A percentile compares a stretch with the other conserved stretches of the same genome.
Conservation (phyloP, 92 coral and sea anemone species). For the Zoanthus solanderi region DNA sequence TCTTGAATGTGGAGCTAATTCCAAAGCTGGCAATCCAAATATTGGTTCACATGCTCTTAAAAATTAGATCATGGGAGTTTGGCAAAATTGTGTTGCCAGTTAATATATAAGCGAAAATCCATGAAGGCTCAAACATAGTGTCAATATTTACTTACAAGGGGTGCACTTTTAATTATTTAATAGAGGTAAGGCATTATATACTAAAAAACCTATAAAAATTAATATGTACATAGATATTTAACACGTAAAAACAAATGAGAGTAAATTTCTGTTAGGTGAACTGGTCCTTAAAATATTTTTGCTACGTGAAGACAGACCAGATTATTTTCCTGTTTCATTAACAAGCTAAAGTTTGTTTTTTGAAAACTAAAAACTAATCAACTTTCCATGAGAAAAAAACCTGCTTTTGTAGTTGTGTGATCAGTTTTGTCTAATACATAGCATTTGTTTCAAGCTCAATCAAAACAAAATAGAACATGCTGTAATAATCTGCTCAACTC, state of each 20-base stretch:
- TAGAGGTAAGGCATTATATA: slow-evolving; percentile 8
- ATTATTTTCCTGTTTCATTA: neutral
- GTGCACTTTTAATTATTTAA: slow-evolving; percentile 9
- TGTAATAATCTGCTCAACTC: slow-evolving; percentile 15
- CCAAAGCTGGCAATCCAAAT: neutral
- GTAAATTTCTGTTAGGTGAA: slow-evolving; percentile 1
- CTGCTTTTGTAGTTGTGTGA: slow-evolving; percentile 9
- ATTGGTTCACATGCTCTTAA: slow-evolving; percentile 9
- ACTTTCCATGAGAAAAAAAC: neutral
- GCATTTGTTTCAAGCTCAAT: neutral
- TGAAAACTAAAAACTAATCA: neutral
- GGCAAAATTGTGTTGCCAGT: neutral
- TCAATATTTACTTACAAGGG: slow-evolving; percentile 4
- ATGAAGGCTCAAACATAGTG: slow-evolving; percentile 3
- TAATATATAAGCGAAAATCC: slow-evolving; percentile 11
- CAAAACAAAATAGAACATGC: slow-evolving; percentile 16
- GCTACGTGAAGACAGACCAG: slow-evolving; percentile 12
- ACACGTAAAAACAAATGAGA: slow-evolving; percentile 5
- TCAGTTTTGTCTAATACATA: neutral
- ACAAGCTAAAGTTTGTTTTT: neutral
- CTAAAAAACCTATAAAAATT: slow-evolving; percentile 3
- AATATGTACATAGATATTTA: neutral
- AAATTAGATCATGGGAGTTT: slow-evolving; percentile 9
- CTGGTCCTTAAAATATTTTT: slow-evolving; percentile 14
- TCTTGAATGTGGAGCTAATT: neutral